These are phyloP conservation scores for Dryobates pubescens DNA, from an alignment of 2,797 vertebrate species.

Conservation along the genomic window DNA sequence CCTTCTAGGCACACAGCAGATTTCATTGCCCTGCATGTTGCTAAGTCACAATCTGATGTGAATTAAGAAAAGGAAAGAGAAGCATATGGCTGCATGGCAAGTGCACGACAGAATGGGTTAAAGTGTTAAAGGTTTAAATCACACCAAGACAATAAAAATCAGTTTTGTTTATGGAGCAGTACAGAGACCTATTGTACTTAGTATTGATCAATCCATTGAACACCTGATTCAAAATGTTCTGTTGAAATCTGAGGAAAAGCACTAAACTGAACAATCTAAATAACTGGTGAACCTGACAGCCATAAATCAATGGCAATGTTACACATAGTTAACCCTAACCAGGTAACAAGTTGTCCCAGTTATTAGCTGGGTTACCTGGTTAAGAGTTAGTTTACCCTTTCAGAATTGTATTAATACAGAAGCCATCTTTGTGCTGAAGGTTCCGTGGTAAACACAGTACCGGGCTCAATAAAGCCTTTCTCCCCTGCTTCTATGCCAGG, in stretches of 20 bases:
- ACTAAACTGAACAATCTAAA: constrained; percentile 46
- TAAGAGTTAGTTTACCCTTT: neutral
- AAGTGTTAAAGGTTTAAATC: constrained; percentile 57
- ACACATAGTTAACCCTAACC: constrained; percentile 47
- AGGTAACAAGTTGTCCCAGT: constrained; percentile 44
- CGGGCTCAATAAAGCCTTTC: neutral
- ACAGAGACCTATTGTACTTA: constrained; percentile 55
- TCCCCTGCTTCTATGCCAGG: neutral
- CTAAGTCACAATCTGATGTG: constrained; percentile 18
- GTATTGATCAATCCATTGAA: constrained; percentile 56
- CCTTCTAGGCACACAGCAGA: neutral
- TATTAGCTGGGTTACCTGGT: neutral
- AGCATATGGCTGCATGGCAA: constrained; percentile 16
- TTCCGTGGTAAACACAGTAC: neutral
- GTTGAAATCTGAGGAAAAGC: constrained; percentile 47
- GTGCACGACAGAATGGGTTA: neutral
- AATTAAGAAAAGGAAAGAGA: constrained; percentile 53
- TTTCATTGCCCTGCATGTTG: neutral
- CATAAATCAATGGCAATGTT: constrained; percentile 49
- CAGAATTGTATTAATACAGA: neutral
- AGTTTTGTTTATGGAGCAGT: constrained; percentile 53
- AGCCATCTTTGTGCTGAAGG: neutral
- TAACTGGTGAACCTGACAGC: constrained; percentile 32
- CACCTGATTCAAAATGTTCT: constrained; percentile 57
- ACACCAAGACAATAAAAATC: constrained; percentile 43